Conservation (phyloP, 2,113 vertebrate species). For the Vidua macroura region DNA sequence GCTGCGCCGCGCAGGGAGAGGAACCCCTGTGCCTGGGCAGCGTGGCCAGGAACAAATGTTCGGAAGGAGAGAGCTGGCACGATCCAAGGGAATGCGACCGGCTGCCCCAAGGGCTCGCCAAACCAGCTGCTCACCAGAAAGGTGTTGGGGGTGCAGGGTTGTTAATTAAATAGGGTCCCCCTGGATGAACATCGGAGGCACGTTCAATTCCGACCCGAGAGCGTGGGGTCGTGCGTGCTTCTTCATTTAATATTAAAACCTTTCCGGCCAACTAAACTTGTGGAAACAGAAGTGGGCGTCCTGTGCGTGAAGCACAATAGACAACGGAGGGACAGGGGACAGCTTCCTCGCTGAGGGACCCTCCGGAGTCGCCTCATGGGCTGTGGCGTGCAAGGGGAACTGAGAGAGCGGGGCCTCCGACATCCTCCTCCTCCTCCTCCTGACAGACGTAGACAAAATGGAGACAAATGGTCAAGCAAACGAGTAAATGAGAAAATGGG, state of each 20-base stretch:
- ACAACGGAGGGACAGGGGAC: neutral
- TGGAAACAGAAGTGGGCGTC: neutral
- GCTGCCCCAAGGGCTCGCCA: neutral
- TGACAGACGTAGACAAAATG: neutral
- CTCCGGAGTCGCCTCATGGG: accelerated
- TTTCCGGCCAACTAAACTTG: neutral
- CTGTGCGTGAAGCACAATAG: accelerated
- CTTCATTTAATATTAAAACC: neutral
- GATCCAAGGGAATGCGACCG: accelerated
- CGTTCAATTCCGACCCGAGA: accelerated
- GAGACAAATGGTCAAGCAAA: neutral
- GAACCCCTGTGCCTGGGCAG: neutral
- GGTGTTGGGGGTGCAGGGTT: neutral
- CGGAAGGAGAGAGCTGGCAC: neutral
- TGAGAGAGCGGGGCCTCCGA: neutral
- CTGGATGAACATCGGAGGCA: accelerated
- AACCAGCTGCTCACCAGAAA: neutral
- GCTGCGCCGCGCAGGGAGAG: neutral
- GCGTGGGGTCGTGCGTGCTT: accelerated
- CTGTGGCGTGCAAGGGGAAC: neutral
- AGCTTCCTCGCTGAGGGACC: neutral
- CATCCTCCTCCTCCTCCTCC: neutral
- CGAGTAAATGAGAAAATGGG: neutral
- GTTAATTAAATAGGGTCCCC: neutral
- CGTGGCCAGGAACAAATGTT: neutral